These are phyloP conservation scores for Gerris lacustris DNA, from an alignment of 2,888 invertebrate species.

Conservation along the genomic window DNA sequence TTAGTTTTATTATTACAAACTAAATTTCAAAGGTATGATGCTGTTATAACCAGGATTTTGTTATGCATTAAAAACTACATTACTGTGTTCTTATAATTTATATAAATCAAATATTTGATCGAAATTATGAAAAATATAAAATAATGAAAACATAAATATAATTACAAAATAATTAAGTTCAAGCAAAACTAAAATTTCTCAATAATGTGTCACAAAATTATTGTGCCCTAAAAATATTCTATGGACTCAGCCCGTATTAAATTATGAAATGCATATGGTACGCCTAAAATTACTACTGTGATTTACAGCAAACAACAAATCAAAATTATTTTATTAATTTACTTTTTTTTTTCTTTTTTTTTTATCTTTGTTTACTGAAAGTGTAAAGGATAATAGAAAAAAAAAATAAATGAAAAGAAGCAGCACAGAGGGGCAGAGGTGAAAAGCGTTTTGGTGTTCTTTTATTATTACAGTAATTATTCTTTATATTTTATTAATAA, in stretches of 20 bases:
- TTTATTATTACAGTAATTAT: constrained; percentile 12
- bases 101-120: neutral
- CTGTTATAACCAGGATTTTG: too few relatives aligned
- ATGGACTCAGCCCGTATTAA: neutral
- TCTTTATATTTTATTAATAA: constrained; percentile 15
- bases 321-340: constrained; percentile 14
- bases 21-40: too few relatives aligned
- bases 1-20: too few relatives aligned
- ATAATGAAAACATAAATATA: neutral
- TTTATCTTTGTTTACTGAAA: neutral
- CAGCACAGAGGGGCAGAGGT: neutral
- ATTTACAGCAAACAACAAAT: constrained; percentile 22
- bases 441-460: constrained; percentile 1
- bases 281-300: constrained; percentile 24
- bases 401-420: neutral
- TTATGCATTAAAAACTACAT: neutral
- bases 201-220: too few relatives aligned
- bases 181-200: neutral
- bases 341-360: neutral
- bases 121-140: neutral
- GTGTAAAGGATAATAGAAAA: neutral
- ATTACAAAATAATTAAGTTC: neutral
- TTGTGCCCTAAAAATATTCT: neutral
- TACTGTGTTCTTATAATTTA: neutral
- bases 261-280: constrained; percentile 28